Base-by-base conservation (phyloP, 2,888 invertebrate species). In the Andrena chrysosceles region DNA sequence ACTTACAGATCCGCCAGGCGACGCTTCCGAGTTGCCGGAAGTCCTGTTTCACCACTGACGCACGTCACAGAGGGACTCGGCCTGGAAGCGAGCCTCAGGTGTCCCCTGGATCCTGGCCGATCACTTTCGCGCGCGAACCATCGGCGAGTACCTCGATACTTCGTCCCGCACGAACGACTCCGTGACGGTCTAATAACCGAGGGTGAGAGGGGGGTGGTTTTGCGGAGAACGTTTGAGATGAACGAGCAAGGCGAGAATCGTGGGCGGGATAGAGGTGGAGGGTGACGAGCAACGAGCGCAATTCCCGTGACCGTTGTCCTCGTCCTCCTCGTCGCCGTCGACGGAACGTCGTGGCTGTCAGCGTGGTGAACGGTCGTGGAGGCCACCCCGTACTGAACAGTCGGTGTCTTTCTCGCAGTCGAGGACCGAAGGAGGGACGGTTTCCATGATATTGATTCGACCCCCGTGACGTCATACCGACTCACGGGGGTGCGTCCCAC, bases 381-480 rank as follows among this genome's bases (percentile, higher is more conserved):
- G 92, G 91, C 93, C 91, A 91, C 91, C 92, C 93, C 92, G 93
- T 92, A 93, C 93, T 93, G 92, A 93, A 89, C 89, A 54, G 76
- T 77, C 81, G 86, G 86, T 86, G 83, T 88, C 89, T 88, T 85
- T 84, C 86, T 79, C 86, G 87, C 81, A 72, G 87, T 83, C 89
- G 85, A 88, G 91, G 87, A 90, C 89, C 89, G 91, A 75, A 89
- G 78, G 89, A 89, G 87, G 90, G 90, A 89, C 83, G 88, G 90
- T 66, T 26, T 90, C 79, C 87, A 84, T 79, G 89, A 90, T 93
- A 93, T 93, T 92, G 93, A 93, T 93, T 93, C 91, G 83, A 84
- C 84, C 87, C 85, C 85, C 81, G 89, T 91, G 91, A 91, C 91
- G 91, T 90, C 91, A 91, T 89, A 26, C 26, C 56, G 42, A n/a